A percentile compares a stretch with the other conserved stretches of the same genome.
Conservation (phyloP, 2,888 invertebrate species). For the Acleris holmiana region DNA sequence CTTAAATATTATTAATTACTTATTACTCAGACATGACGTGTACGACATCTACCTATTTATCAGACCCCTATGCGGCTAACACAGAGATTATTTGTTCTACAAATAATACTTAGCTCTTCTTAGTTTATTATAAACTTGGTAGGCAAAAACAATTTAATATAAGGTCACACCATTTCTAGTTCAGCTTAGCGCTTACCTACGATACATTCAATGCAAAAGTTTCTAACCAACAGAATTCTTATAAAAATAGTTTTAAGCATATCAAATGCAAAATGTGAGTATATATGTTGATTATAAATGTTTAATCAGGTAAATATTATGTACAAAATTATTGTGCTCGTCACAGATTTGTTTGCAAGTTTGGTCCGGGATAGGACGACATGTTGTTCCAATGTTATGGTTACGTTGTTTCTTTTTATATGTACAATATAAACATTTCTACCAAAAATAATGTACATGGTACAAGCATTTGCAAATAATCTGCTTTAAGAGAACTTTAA, state of each 20-base stretch:
- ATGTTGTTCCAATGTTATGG: slow-evolving; percentile 34
- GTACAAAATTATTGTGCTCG: slow-evolving; percentile 81
- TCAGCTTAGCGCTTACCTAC: background rate
- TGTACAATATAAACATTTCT: slow-evolving; percentile 14
- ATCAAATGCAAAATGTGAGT: slow-evolving; percentile 36
- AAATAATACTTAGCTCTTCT: too few relatives aligned
- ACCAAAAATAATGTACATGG: background rate
- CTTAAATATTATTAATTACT: too few relatives aligned
- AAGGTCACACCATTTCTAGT: background rate
- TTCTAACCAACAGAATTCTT: slow-evolving; percentile 33
- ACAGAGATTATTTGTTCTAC: too few relatives aligned
- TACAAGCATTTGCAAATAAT: too few relatives aligned
- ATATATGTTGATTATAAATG: slow-evolving; percentile 40
- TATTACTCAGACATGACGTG: too few relatives aligned
- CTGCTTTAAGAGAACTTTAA: too few relatives aligned
- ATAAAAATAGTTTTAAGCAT: slow-evolving; percentile 39
- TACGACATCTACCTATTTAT: too few relatives aligned
- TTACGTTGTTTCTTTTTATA: slow-evolving; percentile 19
- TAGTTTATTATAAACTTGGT: too few relatives aligned
- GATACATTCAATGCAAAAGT: background rate
- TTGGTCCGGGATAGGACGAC: slow-evolving; percentile 65
- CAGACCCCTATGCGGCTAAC: too few relatives aligned
- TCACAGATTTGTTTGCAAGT: slow-evolving; percentile 73
- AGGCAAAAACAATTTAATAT: background rate
- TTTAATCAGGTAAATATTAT: slow-evolving; percentile 50